Conservation (phyloP, 2,888 invertebrate genomes). For the Eilema sororculum region DNA sequence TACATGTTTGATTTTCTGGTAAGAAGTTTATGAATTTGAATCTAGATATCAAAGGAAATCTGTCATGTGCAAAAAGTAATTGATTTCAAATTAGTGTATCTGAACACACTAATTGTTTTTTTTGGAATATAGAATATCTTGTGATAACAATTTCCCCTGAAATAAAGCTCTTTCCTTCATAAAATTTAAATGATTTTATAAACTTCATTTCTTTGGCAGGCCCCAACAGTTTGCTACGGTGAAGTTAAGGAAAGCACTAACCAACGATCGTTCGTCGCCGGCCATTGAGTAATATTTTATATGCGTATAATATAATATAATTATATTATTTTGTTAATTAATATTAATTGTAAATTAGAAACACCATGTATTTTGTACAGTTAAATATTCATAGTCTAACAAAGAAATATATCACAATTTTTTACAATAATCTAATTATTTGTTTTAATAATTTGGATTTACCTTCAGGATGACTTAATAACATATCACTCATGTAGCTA, state of each 20-base stretch:
- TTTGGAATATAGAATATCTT: not conserved
- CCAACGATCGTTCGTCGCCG: slow-evolving; percentile 94
- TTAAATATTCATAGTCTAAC: slow-evolving; percentile 87
- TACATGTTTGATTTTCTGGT: not conserved
- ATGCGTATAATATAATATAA: slow-evolving; percentile 62
- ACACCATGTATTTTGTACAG: slow-evolving; percentile 86
- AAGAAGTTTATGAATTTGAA: not conserved
- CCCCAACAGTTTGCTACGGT: slow-evolving; percentile 95
- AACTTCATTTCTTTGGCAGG: slow-evolving; percentile 84
- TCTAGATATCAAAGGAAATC: not conserved
- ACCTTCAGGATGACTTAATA: not conserved
- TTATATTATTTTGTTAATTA: slow-evolving; percentile 82
- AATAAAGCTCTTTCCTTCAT: not conserved
- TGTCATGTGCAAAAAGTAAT: not conserved
- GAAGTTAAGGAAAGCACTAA: slow-evolving; percentile 94
- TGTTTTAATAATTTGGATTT: slow-evolving; percentile 57
- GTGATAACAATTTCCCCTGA: not conserved
- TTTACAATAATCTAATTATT: slow-evolving; percentile 76
- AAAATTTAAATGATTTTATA: slow-evolving; percentile 2
- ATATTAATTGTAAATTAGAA: slow-evolving; percentile 85
- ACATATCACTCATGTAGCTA: not conserved
- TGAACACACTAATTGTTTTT: too few relatives aligned
- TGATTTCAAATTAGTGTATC: not conserved
- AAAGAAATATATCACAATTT: slow-evolving; percentile 86
- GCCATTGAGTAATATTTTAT: slow-evolving; percentile 86